Evolutionary conservation across 2,888 invertebrate species (phyloP).

Genomic region (Lucinisca nassula): DNA sequence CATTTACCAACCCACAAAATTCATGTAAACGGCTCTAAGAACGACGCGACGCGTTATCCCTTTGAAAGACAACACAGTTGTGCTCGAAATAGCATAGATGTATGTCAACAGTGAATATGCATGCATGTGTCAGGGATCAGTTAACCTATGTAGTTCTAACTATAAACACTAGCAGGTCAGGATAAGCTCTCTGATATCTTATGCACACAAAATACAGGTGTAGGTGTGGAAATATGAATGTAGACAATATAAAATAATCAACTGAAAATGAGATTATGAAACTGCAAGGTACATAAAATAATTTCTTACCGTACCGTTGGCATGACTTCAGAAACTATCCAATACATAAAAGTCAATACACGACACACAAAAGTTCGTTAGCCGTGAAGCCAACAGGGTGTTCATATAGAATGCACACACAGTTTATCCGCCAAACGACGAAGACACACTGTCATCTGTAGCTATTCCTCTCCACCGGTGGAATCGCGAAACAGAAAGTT

Average conservation of each 20-base stretch:
- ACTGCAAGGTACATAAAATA: background rate
- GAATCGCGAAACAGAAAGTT: background rate
- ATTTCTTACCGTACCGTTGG: background rate
- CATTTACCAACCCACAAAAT: too few species aligned
- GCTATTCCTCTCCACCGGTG: background rate
- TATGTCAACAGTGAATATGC: background rate
- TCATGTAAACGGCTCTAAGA: too few species aligned
- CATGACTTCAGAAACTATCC: background rate
- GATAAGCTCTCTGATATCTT: too few species aligned
- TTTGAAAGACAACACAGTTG: background rate
- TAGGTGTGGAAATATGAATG: too few species aligned
- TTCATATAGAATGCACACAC: background rate
- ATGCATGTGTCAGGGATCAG: background rate
- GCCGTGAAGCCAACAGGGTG: background rate
- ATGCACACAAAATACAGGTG: too few species aligned
- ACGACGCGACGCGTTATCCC: background rate
- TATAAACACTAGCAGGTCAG: too few species aligned
- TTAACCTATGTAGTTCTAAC: too few species aligned
- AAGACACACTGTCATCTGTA: background rate
- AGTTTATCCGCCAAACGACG: background rate
- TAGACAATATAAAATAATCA: too few species aligned
- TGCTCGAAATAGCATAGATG: background rate
- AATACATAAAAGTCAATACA: background rate
- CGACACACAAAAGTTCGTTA: background rate
- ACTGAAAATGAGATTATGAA: too few species aligned